Evolutionary conservation across 2,797 vertebrate genomes (phyloP).

Genomic region (Gallinago solitaria): DNA sequence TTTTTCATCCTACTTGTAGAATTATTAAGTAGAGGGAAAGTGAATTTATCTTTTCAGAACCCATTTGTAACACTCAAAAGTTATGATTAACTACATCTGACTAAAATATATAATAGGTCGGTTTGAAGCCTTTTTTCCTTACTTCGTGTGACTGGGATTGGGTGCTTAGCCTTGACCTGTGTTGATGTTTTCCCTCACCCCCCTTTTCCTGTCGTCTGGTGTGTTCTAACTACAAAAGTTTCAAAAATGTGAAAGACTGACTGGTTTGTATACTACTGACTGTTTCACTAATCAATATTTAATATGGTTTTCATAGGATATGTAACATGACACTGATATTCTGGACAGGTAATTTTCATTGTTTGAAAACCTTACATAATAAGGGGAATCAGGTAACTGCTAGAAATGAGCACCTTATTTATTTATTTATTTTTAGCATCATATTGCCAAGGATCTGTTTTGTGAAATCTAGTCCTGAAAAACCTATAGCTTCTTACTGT

Average conservation of each 20-base stretch:
- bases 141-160: background rate
- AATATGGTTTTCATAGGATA: constrained; percentile 76
- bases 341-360: constrained; percentile 74
- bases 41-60: background rate
- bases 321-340: constrained; percentile 78
- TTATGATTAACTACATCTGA: background rate
- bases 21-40: background rate
- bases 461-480: background rate
- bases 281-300: constrained; percentile 74
- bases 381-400: constrained; percentile 66
- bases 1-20: background rate
- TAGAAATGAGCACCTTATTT: constrained; percentile 68
- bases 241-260: constrained; percentile 52
- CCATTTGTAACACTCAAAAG: background rate
- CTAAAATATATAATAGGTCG: background rate
- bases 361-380: constrained; percentile 68
- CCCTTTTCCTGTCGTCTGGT: background rate
- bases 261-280: constrained; percentile 50
- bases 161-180: background rate
- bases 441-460: constrained; percentile 61
- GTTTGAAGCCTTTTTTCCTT: background rate
- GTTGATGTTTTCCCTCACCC: background rate
- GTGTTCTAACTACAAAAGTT: constrained; percentile 33
- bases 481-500: background rate
- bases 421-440: background rate